Conservation (phyloP, 2,113 vertebrate species). For the Gallinago undulata region DNA sequence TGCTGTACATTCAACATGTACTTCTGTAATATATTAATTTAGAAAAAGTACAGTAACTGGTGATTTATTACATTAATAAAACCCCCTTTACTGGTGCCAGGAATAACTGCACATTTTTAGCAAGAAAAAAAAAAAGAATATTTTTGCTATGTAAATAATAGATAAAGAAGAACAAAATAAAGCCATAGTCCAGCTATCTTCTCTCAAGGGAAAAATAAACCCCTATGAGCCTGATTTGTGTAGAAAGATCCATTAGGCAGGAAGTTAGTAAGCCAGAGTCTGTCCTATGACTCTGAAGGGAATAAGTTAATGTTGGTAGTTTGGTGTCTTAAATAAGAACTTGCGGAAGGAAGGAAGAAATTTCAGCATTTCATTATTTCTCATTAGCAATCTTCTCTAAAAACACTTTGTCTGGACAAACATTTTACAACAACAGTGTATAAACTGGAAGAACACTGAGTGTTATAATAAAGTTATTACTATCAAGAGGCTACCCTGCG, state of each 20-base stretch:
- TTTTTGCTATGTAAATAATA: conserved; percentile 76
- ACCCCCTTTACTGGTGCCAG: conserved; percentile 50
- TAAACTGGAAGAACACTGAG: neutral
- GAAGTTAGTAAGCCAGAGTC: conserved; percentile 68
- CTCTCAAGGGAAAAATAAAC: conserved; percentile 67
- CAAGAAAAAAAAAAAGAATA: neutral
- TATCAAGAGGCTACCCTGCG: neutral
- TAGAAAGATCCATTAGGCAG: conserved; percentile 74
- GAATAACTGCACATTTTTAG: conserved; percentile 69
- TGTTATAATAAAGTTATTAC: neutral
- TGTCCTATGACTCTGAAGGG: conserved; percentile 52
- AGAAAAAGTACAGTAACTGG: conserved; percentile 12
- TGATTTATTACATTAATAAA: conserved; percentile 34
- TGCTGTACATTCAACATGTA: neutral
- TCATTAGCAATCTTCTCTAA: conserved; percentile 1
- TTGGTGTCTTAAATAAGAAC: conserved; percentile 48
- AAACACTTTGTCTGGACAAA: conserved; percentile 11
- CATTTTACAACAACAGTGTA: neutral
- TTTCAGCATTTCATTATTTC: conserved; percentile 37
- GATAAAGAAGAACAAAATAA: conserved; percentile 70
- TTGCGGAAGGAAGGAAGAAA: conserved; percentile 38
- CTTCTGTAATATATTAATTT: neutral
- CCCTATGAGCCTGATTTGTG: conserved; percentile 54
- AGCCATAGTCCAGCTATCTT: conserved; percentile 48
- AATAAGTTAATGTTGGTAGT: conserved; percentile 52